These are phyloP conservation scores for Xanthia togata DNA, from an alignment of 2,888 invertebrate species.

Conservation along the genomic window DNA sequence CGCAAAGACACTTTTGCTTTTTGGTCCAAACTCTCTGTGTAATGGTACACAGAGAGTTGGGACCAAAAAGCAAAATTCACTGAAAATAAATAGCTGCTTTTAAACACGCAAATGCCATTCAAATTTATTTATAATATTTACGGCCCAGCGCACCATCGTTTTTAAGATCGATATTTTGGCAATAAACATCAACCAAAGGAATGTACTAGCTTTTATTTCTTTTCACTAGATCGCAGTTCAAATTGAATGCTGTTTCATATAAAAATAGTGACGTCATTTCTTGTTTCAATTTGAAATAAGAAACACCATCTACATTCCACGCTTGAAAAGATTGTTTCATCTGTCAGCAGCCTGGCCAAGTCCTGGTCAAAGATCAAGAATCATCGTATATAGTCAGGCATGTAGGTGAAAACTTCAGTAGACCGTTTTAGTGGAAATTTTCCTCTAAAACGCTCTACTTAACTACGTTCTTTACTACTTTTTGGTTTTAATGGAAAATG, in stretches of 20 bases:
- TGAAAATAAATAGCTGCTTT: background rate
- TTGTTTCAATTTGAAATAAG: conserved; percentile 26
- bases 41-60: no score
- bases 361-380: conserved; percentile 37
- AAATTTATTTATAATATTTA: background rate
- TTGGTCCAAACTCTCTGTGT: no score
- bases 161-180: conserved; percentile 2
- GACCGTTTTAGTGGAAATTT: no score
- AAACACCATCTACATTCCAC: conserved; percentile 33
- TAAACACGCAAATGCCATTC: background rate
- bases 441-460: no score
- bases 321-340: conserved; percentile 39
- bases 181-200: background rate
- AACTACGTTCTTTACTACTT: no score
- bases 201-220: background rate
- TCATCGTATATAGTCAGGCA: no score
- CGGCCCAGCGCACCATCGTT: background rate
- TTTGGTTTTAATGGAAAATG: background rate
- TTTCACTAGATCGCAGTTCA: background rate
- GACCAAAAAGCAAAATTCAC: background rate
- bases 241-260: background rate
- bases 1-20: no score
- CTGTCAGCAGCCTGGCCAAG: background rate
- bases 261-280: background rate
- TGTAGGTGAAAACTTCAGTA: background rate